Evolutionary conservation across 2,797 vertebrate genomes (phyloP), one percentile per base, ranked within the genome.

Genomic region (Callimico goeldii): DNA sequence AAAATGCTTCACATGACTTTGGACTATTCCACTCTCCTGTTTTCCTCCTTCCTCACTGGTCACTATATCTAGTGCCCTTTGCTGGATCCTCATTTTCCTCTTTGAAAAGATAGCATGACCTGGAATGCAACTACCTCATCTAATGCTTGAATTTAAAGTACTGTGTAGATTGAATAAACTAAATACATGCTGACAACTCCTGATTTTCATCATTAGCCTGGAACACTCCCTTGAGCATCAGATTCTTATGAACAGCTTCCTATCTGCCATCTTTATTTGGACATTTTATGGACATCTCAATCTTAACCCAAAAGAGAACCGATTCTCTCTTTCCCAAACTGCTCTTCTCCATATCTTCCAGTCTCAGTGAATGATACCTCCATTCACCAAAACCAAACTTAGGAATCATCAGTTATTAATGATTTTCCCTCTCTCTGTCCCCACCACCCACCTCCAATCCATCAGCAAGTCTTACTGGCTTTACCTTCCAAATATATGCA

Each of bases 111-210:
- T 43, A 10, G 36, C 28, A 46, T 94, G 81, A 61, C 28, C 4
- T 81, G 41, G 58, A 84, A 20, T 43, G 90, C 61, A 46, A 36
- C 58, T 76, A 17, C 14, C 41, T 70, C 52, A 80, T 30, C 52
- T 75, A 88, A 80, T 52, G 55, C 76, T 92, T 76, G 48, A 41
- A 84, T 90, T 94, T 72, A 88, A 91, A 90, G 75, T 84, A 70
- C 12, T 19, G 19, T 33, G 64, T 87, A 79, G 10, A 75, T 33
- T 70, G 48, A 67, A 55, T 72, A 64, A 15, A 57, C 43, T 57
- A 57, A 80, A 39, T 79, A 67, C 14, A 30, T 17, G 26, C 36
- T 73, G 33, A 81, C 19, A 64, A 46, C 7, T 70, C 24, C 52
- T 24, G 24, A 26, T 82, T 79, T 93, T 89, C 64, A 91, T 86